Evolutionary conservation across 1,140 invertebrate species (phyloP), one percentile per base, ranked within the genome.

Genomic region (Popillia japonica): DNA sequence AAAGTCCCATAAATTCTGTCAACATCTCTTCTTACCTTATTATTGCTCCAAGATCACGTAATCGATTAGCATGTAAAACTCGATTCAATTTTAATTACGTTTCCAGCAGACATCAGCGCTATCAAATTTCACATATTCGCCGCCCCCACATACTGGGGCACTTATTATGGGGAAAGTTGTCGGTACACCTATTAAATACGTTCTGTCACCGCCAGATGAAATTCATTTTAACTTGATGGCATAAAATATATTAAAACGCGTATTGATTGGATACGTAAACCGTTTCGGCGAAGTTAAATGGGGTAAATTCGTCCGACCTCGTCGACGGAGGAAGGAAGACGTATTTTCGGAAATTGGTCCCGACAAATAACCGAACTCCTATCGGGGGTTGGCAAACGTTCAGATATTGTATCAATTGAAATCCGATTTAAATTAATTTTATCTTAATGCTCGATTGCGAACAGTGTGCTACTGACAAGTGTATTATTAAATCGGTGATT

Each of bases 401-500:
- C 61, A 68, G 61, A 68, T 68, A 68, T 68, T 68, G 61, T 68
- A 68, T 68, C 61, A 9, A 68, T 68, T 22, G 61, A 68, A 68
- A 68, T 23, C 61, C 61, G 61, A 68, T 68, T 68, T 68, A 68
- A 68, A 68, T 68, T 68, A 68, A 68, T 68, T 68, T 68, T 11
- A 74, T 74, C 72, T 74, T 74, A 74, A 74, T 44, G 72, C 41
- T 74, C 72, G 72, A 40, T 20, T 44, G 72, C 72, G 72, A 41
- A 40, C 72, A 74, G 72, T 44, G 72, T 74, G 72, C 40, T 44
- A 74, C 72, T 74, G 72, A 74, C 72, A 74, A 74, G 72, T 74
- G 72, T 74, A 74, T 74, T 74, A 74, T 74, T 74, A 74, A 74
- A 74, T 74, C 72, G 40, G 40, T 74, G 41, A 74, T 74, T 74